These are phyloP conservation scores for Gila robusta DNA, from an alignment of 2,797 vertebrate genomes.

Conservation along the genomic window DNA sequence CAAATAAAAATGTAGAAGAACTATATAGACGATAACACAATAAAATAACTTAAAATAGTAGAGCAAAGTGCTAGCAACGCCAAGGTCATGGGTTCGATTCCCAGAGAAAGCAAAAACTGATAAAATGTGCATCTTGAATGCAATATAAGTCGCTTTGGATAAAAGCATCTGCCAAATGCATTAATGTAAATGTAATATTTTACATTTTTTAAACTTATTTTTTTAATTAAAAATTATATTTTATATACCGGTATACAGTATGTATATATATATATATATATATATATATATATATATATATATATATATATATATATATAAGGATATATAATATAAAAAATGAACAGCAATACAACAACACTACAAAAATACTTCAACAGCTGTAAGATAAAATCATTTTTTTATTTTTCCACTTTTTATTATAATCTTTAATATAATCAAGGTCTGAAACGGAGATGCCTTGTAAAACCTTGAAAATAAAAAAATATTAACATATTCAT, in stretches of 20 bases:
- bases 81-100: neutral
- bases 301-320: no score
- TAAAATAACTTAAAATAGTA: neutral
- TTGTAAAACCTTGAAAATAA: slow-evolving; percentile 21
- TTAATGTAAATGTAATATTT: neutral
- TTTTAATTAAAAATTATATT: no score
- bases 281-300: no score
- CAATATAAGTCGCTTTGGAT: neutral
- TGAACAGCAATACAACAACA: neutral
- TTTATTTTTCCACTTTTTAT: neutral
- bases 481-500: slow-evolving; percentile 4
- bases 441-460: neutral
- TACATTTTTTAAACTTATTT: neutral
- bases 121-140: neutral
- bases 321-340: no score
- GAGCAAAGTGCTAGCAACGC: neutral
- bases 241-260: neutral
- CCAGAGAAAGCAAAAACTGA: neutral
- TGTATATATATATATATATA: no score
- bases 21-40: neutral
- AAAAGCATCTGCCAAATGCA: neutral
- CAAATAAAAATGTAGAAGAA: neutral
- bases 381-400: slow-evolving; percentile 28
- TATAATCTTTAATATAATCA: neutral
- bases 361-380: neutral